Percentiles rank a stretch among this genome's conserved stretches.
phyloP scores from a whole-genome alignment of 23 tunicate species.

The Halocynthia roretzi region DNA sequence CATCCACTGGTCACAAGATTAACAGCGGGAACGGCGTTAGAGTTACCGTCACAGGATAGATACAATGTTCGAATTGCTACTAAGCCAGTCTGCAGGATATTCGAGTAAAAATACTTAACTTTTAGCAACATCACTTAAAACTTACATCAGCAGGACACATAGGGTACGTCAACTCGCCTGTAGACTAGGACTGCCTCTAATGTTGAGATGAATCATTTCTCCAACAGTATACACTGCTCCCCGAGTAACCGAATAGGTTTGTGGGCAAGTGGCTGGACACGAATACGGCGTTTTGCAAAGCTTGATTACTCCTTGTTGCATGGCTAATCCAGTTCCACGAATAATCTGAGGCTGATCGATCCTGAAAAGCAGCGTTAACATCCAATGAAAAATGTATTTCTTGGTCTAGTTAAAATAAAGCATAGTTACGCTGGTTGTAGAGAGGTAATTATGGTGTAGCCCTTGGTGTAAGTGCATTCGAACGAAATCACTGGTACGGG shows the following conservation, averaged over 20 bases:
- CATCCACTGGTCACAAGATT: conserved; percentile 11
- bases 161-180: too few species aligned
- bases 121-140: not conserved
- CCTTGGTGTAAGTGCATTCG: conserved; percentile 15
- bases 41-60: conserved; percentile 20
- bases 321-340: not conserved
- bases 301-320: conserved; percentile 5
- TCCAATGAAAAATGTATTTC: not conserved
- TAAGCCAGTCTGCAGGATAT: not conserved
- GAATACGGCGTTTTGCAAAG: conserved; percentile 28
- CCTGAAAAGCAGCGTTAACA: not conserved
- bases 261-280: conserved; percentile 44
- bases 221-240: conserved; percentile 42
- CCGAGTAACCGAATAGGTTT: not conserved
- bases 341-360: not conserved
- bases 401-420: not conserved
- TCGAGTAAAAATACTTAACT: not conserved
- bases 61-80: not conserved
- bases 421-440: conserved; percentile 26
- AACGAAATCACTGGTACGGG: conserved; percentile 22
- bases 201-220: conserved; percentile 22
- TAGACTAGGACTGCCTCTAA: not conserved
- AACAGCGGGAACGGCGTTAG: not conserved
- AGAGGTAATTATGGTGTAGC: conserved; percentile 18
- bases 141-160: not conserved